Base-by-base conservation (phyloP, 2,888 invertebrate genomes). In the Drosophila eohydei region DNA sequence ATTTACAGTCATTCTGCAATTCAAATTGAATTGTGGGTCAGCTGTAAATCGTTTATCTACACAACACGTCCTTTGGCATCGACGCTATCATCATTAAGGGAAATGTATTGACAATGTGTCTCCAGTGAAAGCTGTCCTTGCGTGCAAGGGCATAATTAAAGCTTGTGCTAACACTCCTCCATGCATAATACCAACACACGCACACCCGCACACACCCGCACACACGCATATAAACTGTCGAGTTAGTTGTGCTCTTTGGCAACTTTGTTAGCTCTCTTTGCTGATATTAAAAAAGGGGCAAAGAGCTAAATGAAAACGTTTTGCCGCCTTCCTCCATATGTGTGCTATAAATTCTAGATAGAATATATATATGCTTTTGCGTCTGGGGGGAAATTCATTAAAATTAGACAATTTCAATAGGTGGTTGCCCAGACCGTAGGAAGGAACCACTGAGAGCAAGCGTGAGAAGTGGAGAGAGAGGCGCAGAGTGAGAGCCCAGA, bases 321-420 rank as follows among this genome's bases (percentile, higher is more conserved):
- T 54, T 40, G 41, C 8, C 43, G 38, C 32, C 76, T 59, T 56
- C 26, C 69, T 67, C 75, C 64, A 61, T 59, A 58, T 74, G 73
- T 56, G 59, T 30, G 64, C 68, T 73, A 72, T 71, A 65, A 65
- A 71, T 79, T 78, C 59, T 55, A 55, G 56, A 40, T 54, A 77
- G 63, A 63, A 59, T 61, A 55, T 55, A 63, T 64, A 51, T 74
- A 36, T 56, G 8, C 4, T 28, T 54, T 46, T 43, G 48, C 40
- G 70, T 65, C 62, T 50, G 59, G 66, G 66, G 59, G 75, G 61
- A 76, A 75, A 83, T 77, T 75, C 84, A 88, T 88, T 88, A 75
- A 90, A 86, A 65, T 90, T 83, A 90, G 84, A 86, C 72, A 83
- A 64, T 79, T 71, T 83, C 68, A 69, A 86, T 54, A 59, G 74